A percentile compares a stretch with the other conserved stretches of the same genome.
phyloP scores from a whole-genome alignment of 2,888 invertebrate species.

The Scaptodrosophila latifasciaeformis region DNA sequence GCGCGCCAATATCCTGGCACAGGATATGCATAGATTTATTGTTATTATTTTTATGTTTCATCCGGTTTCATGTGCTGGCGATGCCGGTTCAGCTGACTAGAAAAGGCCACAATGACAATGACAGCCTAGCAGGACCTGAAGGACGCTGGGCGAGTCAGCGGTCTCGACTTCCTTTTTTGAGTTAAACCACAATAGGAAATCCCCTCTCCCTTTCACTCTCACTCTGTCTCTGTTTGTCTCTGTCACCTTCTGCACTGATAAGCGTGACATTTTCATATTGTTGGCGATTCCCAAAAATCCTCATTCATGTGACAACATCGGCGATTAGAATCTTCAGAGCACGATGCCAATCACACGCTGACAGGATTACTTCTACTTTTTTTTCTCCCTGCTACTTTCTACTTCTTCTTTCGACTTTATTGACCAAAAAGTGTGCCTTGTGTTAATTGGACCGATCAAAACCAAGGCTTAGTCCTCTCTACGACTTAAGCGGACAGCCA shows the following conservation, averaged over 20 bases:
- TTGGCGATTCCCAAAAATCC: constrained; percentile 56
- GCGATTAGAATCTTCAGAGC: constrained; percentile 52
- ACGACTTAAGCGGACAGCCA: constrained; percentile 43
- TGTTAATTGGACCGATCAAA: constrained; percentile 51
- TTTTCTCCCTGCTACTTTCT: constrained; percentile 35
- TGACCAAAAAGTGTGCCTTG: constrained; percentile 10
- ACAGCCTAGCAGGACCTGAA: constrained; percentile 24
- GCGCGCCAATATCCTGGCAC: constrained; percentile 63
- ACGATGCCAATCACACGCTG: constrained; percentile 67
- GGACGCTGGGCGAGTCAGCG: constrained; percentile 32
- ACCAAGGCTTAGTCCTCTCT: constrained; percentile 9
- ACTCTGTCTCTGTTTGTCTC: no score
- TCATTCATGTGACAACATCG: constrained; percentile 33
- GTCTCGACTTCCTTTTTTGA: constrained; percentile 42
- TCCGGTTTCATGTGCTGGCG: constrained; percentile 44
- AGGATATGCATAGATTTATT: constrained; percentile 53
- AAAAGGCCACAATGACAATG: constrained; percentile 33
- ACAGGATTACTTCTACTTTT: constrained; percentile 64
- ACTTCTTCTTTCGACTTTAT: no score
- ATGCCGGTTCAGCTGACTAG: constrained; percentile 29
- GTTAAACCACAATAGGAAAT: constrained; percentile 57
- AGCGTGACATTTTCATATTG: constrained; percentile 73
- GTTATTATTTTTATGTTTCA: constrained; percentile 60
- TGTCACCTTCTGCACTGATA: constrained; percentile 46
- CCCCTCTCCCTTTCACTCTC: not conserved